These are phyloP conservation scores for Rosalia funebris DNA, from an alignment of 2,888 invertebrate species.

Conservation along the genomic window DNA sequence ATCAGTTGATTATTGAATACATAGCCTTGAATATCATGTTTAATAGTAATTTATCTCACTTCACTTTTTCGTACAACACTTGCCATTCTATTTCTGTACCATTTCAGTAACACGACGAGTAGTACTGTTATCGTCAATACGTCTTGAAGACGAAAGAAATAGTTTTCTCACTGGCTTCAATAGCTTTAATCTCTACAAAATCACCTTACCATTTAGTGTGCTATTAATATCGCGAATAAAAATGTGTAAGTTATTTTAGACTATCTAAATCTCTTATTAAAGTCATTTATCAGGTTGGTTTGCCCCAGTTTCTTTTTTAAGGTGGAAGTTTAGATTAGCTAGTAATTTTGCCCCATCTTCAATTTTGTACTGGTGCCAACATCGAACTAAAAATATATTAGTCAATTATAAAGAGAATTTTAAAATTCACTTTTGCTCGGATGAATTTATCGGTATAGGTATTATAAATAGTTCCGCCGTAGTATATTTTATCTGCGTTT, in stretches of 20 bases:
- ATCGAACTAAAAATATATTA: conserved; percentile 12
- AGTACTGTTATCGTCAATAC: too few species aligned
- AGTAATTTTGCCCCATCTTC: conserved; percentile 1
- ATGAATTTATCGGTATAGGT: conserved; percentile 11
- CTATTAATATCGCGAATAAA: background rate
- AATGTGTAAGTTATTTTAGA: background rate
- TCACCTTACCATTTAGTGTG: background rate
- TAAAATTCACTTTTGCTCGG: conserved; percentile 16
- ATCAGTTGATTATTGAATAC: too few species aligned
- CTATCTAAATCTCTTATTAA: background rate
- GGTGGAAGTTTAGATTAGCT: conserved; percentile 4
- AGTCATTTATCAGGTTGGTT: background rate
- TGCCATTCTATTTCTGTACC: too few species aligned
- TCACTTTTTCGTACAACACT: too few species aligned
- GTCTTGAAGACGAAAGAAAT: too few species aligned
- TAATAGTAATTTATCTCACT: too few species aligned
- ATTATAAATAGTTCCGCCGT: conserved; percentile 6
- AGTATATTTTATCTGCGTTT: conserved; percentile 18
- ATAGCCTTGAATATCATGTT: too few species aligned
- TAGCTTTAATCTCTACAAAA: too few species aligned
- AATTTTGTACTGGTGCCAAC: conserved; percentile 14
- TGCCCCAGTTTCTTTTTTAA: background rate
- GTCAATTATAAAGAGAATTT: conserved; percentile 14
- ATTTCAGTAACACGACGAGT: too few species aligned
- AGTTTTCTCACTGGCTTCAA: too few species aligned